Base-by-base conservation (phyloP, 2,888 invertebrate species). In the Cactoblastis cactorum region DNA sequence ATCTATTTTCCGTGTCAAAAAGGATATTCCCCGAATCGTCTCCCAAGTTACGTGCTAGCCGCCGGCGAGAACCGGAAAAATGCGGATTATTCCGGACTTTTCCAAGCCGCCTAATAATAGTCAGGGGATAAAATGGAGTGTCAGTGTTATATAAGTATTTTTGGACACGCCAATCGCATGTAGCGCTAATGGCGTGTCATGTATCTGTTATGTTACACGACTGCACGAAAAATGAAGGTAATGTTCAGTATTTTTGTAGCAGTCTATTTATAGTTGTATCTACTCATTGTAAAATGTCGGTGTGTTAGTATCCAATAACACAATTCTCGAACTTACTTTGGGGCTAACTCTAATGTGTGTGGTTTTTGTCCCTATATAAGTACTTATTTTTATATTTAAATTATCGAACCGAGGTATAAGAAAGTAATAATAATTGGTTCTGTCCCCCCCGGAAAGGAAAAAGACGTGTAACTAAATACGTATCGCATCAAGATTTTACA, bases 1-100 rank as follows among this genome's bases (percentile, higher is more conserved):
- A 43, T 17, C 43, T 32, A 43, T 43, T 43, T 17, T 28, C 43
- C 43, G 17, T 43, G 43, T 43, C 28, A 28, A 15, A 43, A 28
- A 28, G 43, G 43, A 28, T 14, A 17, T 17, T 28, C 43, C 43
- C 37, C 12, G 15, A 15, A 19, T 18, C 4, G 22, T 24, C 22
- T 18, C 38, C 14, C 24, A 24, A 41, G 41, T 41, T 32, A 43
- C 17, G 17, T 15, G 28, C 15, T 5, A 4, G 28, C 43, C 43
- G 28, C 43, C 15, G 28, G 43, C 43, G 3, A 14, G 8, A 32
- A 11, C 43, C 15, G 41, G 37, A 38, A 41, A 41, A 41, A 24
- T 41, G 41, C 14, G 41, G 41, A 24, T 22, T 12, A 24, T 24
- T 41, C 8, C 41, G 41, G 24, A 41, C 24, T 24, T 41, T 41